phyloP scores from a whole-genome alignment of 2,797 vertebrate species.

The Zenarchopterus dispar region DNA sequence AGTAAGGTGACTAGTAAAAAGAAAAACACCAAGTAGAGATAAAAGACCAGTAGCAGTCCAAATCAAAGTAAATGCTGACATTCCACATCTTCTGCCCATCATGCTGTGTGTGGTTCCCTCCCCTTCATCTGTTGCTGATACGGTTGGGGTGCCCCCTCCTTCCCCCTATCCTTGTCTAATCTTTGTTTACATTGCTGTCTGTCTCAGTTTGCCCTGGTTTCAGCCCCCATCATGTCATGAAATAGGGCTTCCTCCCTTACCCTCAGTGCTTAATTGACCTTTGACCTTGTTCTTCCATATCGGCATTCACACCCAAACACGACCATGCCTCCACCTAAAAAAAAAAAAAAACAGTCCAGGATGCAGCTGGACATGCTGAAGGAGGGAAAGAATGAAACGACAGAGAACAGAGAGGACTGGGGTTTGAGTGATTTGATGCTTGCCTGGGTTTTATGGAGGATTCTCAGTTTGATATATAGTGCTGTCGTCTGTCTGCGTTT shows the following conservation, averaged over 20 bases:
- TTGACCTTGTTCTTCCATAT: slow-evolving; percentile 42
- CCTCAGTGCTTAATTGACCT: slow-evolving; percentile 52
- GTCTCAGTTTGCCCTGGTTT: slow-evolving; percentile 29
- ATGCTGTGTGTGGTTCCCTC: slow-evolving; percentile 22
- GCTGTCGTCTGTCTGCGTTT: slow-evolving; percentile 41
- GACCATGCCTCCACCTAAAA: slow-evolving; percentile 14
- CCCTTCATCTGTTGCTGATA: slow-evolving; percentile 40
- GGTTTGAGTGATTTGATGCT: slow-evolving; percentile 50
- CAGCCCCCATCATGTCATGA: slow-evolving; percentile 29
- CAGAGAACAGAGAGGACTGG: slow-evolving; percentile 20
- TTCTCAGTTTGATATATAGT: slow-evolving; percentile 53
- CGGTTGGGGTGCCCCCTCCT: slow-evolving; percentile 41
- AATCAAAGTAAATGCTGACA: slow-evolving; percentile 18
- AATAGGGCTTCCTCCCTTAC: slow-evolving; percentile 63
- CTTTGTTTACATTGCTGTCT: slow-evolving; percentile 68
- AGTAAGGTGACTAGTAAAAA: slow-evolving; percentile 1
- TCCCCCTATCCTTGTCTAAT: slow-evolving; percentile 50
- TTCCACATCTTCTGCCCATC: slow-evolving; percentile 20
- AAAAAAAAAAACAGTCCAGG: slow-evolving; percentile 27
- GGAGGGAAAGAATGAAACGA: slow-evolving; percentile 18
- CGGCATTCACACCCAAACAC: slow-evolving; percentile 22
- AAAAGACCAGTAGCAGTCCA: slow-evolving; percentile 11
- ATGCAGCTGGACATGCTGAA: slow-evolving; percentile 42
- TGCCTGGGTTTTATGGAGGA: slow-evolving; percentile 51
- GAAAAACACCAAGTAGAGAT: slow-evolving; percentile 19